Evolutionary conservation across 2,888 invertebrate species (phyloP).

Genomic region (Diarsia rubi): DNA sequence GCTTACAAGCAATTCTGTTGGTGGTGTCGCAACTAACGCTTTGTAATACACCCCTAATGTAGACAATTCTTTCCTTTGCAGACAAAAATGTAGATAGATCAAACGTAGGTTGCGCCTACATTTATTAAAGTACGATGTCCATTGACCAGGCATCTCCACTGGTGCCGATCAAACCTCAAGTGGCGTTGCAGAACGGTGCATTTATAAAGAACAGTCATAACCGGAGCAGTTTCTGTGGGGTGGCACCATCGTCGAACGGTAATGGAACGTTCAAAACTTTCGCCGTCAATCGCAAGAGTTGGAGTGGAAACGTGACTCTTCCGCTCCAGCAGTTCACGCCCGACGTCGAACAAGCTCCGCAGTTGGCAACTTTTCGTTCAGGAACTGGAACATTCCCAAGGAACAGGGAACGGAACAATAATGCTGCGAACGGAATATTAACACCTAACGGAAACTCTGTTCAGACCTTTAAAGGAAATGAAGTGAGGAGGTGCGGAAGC

Average conservation of each 20-base stretch:
- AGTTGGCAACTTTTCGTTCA: conserved; percentile 88
- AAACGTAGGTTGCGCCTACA: conserved; percentile 80
- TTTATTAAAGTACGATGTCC: conserved; percentile 87
- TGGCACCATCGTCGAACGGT: conserved; percentile 85
- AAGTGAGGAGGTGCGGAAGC: conserved; percentile 89
- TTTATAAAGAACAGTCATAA: conserved; percentile 90
- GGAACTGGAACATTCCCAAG: conserved; percentile 89
- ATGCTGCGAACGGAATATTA: conserved; percentile 88
- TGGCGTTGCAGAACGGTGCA: conserved; percentile 83
- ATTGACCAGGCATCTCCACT: conserved; percentile 89
- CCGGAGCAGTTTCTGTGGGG: conserved; percentile 90
- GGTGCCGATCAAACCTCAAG: conserved; percentile 90
- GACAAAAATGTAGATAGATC: conserved; percentile 89
- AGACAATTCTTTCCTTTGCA: conserved; percentile 85
- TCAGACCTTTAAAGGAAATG: conserved; percentile 89
- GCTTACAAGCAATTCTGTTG: conserved; percentile 80
- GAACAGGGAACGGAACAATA: conserved; percentile 89
- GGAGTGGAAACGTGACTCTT: conserved; percentile 90
- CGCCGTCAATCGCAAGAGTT: conserved; percentile 89
- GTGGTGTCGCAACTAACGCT: conserved; percentile 69
- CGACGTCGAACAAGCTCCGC: conserved; percentile 83
- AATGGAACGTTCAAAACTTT: conserved; percentile 89
- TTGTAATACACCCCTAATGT: conserved; percentile 71
- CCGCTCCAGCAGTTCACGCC: conserved; percentile 88
- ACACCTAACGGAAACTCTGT: conserved; percentile 89